Evolutionary conservation across 2,888 invertebrate genomes (phyloP).

Genomic region (Xylota segnis): DNA sequence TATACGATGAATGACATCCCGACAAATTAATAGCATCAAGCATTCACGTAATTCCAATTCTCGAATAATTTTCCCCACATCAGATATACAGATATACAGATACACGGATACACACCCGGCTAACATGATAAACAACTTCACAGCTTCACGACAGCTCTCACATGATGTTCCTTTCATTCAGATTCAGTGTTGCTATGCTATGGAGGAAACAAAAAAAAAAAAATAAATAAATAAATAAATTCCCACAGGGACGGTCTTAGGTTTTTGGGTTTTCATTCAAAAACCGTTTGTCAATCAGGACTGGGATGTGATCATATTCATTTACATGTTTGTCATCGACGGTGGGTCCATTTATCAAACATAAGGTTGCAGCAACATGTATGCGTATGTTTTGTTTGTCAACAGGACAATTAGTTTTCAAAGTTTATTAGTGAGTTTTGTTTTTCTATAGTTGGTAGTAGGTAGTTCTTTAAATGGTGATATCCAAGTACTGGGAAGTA

Average conservation of each 20-base stretch:
- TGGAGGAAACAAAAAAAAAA: not conserved
- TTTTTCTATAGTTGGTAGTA: not conserved
- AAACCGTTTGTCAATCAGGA: constrained; percentile 66
- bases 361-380: constrained; percentile 73
- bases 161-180: constrained; percentile 5
- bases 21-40: constrained; percentile 68
- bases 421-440: constrained; percentile 25
- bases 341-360: constrained; percentile 17
- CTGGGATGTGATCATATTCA: constrained; percentile 48
- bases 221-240: constrained; percentile 17
- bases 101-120: constrained; percentile 16
- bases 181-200: not conserved
- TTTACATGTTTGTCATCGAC: constrained; percentile 65
- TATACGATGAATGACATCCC: constrained; percentile 70
- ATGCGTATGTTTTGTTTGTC: constrained; percentile 51
- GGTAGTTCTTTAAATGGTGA: not conserved
- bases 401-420: constrained; percentile 62
- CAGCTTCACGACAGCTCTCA: constrained; percentile 29
- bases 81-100: constrained; percentile 16
- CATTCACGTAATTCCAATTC: constrained; percentile 57
- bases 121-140: constrained; percentile 37
- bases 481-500: not conserved
- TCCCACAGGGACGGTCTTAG: constrained; percentile 58
- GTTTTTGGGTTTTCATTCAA: constrained; percentile 16
- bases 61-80: constrained; percentile 23